phyloP scores from a whole-genome alignment of 2,113 vertebrate species.

The Verasper variegatus region DNA sequence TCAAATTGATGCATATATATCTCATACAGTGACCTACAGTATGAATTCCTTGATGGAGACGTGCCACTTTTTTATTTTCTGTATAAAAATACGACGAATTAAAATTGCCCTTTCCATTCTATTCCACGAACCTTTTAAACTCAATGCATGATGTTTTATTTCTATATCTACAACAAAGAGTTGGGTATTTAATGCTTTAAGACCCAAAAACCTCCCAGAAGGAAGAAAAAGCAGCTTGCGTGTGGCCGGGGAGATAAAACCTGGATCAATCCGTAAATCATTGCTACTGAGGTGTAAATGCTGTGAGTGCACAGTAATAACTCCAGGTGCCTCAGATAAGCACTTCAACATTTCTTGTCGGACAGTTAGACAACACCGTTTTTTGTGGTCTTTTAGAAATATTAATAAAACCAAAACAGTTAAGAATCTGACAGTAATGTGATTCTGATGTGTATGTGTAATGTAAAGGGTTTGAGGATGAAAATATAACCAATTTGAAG shows the following conservation, averaged over 20 bases:
- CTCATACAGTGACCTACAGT: no score
- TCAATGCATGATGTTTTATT: neutral
- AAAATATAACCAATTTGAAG: conserved; percentile 8
- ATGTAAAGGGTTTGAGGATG: neutral
- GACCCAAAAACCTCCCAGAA: neutral
- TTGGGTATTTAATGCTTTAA: neutral
- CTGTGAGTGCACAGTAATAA: neutral
- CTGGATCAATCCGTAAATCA: neutral
- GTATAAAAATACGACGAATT: neutral
- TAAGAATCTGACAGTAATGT: neutral
- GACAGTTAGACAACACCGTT: neutral
- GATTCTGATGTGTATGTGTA: neutral
- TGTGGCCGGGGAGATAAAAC: neutral
- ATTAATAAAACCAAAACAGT: neutral
- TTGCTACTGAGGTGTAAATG: neutral
- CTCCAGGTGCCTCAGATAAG: neutral
- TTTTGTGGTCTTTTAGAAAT: neutral
- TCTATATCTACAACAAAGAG: neutral
- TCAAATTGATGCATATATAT: neutral
- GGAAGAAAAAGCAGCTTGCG: neutral
- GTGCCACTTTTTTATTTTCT: neutral
- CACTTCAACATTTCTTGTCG: neutral
- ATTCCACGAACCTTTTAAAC: neutral
- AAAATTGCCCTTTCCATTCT: neutral
- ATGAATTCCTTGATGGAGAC: no score